These are phyloP conservation scores for Triplophysa tibetana DNA, from an alignment of 2,113 vertebrate species.

Conservation along the genomic window DNA sequence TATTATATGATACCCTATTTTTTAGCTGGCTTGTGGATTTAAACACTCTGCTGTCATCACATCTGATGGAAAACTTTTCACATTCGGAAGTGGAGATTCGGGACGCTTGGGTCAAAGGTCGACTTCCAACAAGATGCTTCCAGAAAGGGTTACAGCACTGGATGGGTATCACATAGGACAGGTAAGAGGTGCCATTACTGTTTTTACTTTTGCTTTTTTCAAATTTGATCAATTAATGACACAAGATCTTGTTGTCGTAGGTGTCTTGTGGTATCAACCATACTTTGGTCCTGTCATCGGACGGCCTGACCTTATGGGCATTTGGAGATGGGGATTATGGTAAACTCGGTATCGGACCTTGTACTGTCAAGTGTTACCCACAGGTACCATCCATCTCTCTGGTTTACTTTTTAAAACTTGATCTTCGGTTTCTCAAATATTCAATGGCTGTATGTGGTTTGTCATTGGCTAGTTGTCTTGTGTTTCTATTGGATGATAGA, in stretches of 20 bases:
- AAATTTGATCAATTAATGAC: too few relatives aligned
- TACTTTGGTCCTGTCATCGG: constrained; percentile 75
- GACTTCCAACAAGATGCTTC: constrained; percentile 80
- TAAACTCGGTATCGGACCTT: constrained; percentile 77
- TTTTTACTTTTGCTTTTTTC: neutral
- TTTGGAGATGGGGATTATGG: constrained; percentile 82
- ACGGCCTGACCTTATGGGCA: constrained; percentile 79
- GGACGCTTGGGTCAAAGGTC: constrained; percentile 79
- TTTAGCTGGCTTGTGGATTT: constrained; percentile 77
- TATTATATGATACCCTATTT: neutral
- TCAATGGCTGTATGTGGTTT: neutral
- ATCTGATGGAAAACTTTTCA: constrained; percentile 78
- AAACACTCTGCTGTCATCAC: constrained; percentile 80
- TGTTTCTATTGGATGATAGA: constrained; percentile 57
- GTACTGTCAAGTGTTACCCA: constrained; percentile 79
- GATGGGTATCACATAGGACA: constrained; percentile 77
- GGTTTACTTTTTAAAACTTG: neutral
- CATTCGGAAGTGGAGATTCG: constrained; percentile 80
- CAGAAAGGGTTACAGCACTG: constrained; percentile 76
- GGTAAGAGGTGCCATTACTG: constrained; percentile 22
- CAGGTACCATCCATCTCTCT: constrained; percentile 64
- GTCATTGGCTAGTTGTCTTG: neutral
- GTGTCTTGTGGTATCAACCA: constrained; percentile 81
- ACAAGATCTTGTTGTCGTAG: constrained; percentile 53
- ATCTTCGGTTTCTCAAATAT: neutral